Evolutionary conservation across 2,113 vertebrate species (phyloP).

Genomic region (Pao palembangensis): DNA sequence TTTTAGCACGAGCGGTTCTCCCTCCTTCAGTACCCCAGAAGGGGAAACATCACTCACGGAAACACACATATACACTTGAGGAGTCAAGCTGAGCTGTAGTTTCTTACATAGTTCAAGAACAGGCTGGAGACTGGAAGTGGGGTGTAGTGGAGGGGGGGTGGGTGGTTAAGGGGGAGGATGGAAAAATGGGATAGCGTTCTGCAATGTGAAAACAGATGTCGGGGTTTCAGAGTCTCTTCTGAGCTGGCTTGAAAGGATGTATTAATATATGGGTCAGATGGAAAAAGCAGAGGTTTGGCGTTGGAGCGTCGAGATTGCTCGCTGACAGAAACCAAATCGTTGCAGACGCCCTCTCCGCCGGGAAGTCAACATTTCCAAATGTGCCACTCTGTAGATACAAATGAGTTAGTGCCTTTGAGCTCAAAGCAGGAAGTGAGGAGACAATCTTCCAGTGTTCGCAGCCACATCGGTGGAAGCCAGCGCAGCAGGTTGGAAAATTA

Average conservation of each 20-base stretch:
- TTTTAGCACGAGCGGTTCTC: conserved; percentile 64
- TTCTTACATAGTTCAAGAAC: conserved; percentile 41
- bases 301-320: conserved; percentile 51
- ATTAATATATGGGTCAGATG: conserved; percentile 71
- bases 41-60: conserved; percentile 56
- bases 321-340: conserved; percentile 53
- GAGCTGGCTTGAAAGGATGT: conserved; percentile 46
- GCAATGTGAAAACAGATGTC: conserved; percentile 73
- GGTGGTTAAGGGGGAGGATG: conserved; percentile 49
- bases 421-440: conserved; percentile 44
- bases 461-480: conserved; percentile 43
- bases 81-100: conserved; percentile 53
- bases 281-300: conserved; percentile 60
- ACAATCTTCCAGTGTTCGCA: conserved; percentile 67
- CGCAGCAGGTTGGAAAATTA: conserved; percentile 71
- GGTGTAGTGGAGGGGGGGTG: conserved; percentile 17
- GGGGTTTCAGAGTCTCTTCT: conserved; percentile 49
- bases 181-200: conserved; percentile 66
- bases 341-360: conserved; percentile 48
- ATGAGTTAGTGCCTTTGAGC: conserved; percentile 62
- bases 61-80: conserved; percentile 25
- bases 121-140: conserved; percentile 41
- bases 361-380: conserved; percentile 68
- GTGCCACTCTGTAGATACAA: conserved; percentile 54
- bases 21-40: conserved; percentile 60